Base-by-base conservation (phyloP, 2,113 vertebrate genomes). In the Heterotis niloticus region DNA sequence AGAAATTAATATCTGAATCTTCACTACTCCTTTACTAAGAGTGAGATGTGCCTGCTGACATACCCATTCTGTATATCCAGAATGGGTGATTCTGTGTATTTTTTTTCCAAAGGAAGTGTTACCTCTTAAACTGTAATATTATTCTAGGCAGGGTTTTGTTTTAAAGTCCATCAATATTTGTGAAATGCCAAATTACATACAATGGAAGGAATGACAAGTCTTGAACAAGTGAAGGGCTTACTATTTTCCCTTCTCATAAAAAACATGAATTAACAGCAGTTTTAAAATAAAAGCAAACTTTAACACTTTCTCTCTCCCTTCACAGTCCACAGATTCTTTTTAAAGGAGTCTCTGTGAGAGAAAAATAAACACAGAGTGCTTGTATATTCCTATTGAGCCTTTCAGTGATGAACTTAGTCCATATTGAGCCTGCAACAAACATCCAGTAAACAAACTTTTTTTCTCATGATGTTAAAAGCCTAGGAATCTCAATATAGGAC, bases 401-500 rank as follows among this genome's bases (percentile, higher is more conserved):
- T 44, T 44, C 34, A 44, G 7, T 44, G 2, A 7, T 44, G 34
- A 2, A 44, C 34, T 44, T 44, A 44, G 34, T 44, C 34, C 7
- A 7, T 73, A 74, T 74, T n/a, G 16, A 57, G 24, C 71, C 54
- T 59, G 57, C n/a, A n/a, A n/a, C n/a, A n/a, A n/a, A n/a, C n/a
- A n/a, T n/a, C n/a, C n/a, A n/a, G n/a, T n/a, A n/a, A n/a, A n/a
- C n/a, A n/a, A n/a, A n/a, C n/a, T 44, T 17, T n/a, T 52, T 51
- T 23, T 28, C 59, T 52, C 34, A 44, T 44, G 7, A 44, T 18
- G 14, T 62, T 69, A 67, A 44, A 60, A 72, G 69, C 5, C n/a
- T 57, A 24, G 34, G 62, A 57, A 29, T 64, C 44, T 65, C 78
- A 62, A 14, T 28, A 71, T 51, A 79, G 59, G 54, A 59, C 64